Evolutionary conservation across 2,797 vertebrate species (phyloP), one percentile per base, ranked within the genome.

Genomic region (Danio jaintianensis): DNA sequence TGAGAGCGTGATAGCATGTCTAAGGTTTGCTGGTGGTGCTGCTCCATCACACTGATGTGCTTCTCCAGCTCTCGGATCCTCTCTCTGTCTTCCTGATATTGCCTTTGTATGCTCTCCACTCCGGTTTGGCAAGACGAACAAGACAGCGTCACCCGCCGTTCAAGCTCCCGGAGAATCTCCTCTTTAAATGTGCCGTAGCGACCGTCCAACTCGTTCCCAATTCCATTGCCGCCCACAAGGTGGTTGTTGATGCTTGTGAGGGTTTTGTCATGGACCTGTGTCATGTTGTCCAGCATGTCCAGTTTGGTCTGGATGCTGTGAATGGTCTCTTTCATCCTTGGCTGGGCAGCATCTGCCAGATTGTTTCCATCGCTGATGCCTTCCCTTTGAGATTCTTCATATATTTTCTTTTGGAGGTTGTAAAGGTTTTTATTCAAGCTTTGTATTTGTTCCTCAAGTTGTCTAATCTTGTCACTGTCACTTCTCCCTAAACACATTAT

Each of bases 251-350:
- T 93, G 83, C n/a, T 93, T 79, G 85, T 90, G 61, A 96, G 91
- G 22, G 95, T 96, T 86, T 92, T 90, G 85, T 97, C 96, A 0
- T 97, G 96, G 42, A 90, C 93, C 82, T 91, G 93, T 18, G 96
- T 95, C 6, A 95, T 95, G 89, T 93, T 96, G 83, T 97, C 96
- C 29, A 98, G 93, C 40, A 95, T 93, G 85, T 97, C 95, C 87
- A 98, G 92, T 48, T 94, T 96, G 68, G 84, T 94, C 88, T 97
- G 96, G 78, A 98, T 96, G 84, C 88, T 95, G 53, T 87, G 93
- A 86, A 98, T 96, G 52, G 93, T 96, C 72, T 98, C 95, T 6
- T 93, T 96, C 92, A 98, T 95, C 7, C 95, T 93, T 0, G 96
- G 94, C 9, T 95, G 94, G 53, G 95, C 94, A 0, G 96, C 95